These are phyloP conservation scores for Macquaria ambigua DNA, from an alignment of 2,113 vertebrate species.

Conservation along the genomic window DNA sequence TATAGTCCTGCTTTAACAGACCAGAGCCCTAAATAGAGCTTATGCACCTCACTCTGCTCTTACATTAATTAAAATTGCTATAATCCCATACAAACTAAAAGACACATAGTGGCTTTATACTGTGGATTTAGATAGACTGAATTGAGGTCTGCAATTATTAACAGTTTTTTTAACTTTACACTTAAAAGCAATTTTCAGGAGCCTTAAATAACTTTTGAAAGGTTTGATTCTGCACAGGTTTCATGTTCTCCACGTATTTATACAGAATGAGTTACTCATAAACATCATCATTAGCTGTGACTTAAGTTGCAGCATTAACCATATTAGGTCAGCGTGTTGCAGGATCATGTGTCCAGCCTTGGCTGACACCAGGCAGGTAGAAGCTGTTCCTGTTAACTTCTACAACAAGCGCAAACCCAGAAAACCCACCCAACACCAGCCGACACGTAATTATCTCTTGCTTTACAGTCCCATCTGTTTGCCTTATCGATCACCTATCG, in stretches of 20 bases:
- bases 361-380: neutral
- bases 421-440: neutral
- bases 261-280: neutral
- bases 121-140: no score
- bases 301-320: neutral
- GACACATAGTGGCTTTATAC: no score
- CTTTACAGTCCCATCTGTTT: slow-evolving; percentile 52
- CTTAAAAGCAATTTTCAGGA: no score
- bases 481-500: slow-evolving; percentile 53
- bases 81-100: neutral
- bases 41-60: neutral
- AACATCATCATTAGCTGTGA: neutral
- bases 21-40: neutral
- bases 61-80: neutral
- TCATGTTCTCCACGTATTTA: neutral
- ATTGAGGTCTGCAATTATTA: no score
- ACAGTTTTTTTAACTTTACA: no score
- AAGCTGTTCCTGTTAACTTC: neutral
- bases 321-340: neutral
- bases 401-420: neutral
- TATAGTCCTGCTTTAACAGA: no score
- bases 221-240: neutral
- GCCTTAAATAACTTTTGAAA: neutral
- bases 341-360: neutral
- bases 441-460: slow-evolving; percentile 26